Conservation (phyloP, 2,113 vertebrate species). For the Channa argus region DNA sequence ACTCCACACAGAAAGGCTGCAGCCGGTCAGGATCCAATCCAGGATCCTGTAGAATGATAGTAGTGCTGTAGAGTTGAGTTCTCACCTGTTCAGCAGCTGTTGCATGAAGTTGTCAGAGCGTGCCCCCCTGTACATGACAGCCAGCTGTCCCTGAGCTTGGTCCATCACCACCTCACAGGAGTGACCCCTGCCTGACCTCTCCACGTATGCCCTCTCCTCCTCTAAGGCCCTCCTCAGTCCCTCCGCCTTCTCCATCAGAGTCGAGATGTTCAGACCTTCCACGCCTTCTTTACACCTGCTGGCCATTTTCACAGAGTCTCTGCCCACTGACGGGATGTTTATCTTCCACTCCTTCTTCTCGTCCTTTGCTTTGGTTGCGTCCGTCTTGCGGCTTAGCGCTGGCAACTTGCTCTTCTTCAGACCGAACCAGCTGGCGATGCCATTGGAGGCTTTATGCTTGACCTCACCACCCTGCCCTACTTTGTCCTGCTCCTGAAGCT, state of each 20-base stretch:
- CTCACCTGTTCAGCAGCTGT: conserved; percentile 94
- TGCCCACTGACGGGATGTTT: conserved; percentile 81
- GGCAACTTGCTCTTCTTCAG: conserved; percentile 94
- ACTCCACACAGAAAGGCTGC: no score
- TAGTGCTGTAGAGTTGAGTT: conserved; percentile 11
- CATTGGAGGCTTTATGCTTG: conserved; percentile 91
- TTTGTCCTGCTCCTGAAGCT: conserved; percentile 91
- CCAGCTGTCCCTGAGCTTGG: conserved; percentile 86
- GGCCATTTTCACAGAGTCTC: conserved; percentile 84
- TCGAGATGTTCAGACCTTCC: conserved; percentile 95
- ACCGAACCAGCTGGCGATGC: conserved; percentile 96
- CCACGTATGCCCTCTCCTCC: conserved; percentile 93
- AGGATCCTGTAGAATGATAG: no score
- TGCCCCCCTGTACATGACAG: conserved; percentile 89
- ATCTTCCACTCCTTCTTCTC: conserved; percentile 86
- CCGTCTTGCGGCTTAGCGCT: conserved; percentile 89
- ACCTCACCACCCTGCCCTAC: conserved; percentile 79
- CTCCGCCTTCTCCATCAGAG: conserved; percentile 96
- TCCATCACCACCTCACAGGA: conserved; percentile 86
- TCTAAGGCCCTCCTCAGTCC: conserved; percentile 93
- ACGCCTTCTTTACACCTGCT: conserved; percentile 85
- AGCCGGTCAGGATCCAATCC: no score
- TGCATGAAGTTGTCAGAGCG: conserved; percentile 97
- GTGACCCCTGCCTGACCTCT: conserved; percentile 85
- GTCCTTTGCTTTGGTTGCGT: conserved; percentile 83